Conservation (phyloP, 2,888 invertebrate species). For the Lamellibrachia satsuma region DNA sequence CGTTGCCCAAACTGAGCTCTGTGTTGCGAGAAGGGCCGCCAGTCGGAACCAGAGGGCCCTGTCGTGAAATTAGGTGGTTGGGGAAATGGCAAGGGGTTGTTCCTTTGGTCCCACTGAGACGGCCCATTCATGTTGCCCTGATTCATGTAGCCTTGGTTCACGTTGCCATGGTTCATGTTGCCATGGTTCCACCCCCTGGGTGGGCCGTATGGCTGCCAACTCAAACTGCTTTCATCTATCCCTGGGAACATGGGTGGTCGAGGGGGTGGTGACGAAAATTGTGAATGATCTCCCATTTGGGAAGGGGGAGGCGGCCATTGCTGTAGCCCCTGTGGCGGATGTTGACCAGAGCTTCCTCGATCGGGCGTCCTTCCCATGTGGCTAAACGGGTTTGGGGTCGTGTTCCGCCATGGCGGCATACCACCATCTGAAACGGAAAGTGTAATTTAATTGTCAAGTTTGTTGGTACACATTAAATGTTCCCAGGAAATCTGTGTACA, state of each 20-base stretch:
- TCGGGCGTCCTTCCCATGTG: neutral
- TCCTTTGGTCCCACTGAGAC: neutral
- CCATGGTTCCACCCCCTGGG: neutral
- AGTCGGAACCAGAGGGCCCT: neutral
- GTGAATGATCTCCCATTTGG: neutral
- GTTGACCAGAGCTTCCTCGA: neutral
- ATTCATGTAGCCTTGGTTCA: neutral
- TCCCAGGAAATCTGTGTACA: neutral
- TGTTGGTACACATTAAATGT: neutral
- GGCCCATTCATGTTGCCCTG: neutral
- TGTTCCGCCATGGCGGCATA: neutral
- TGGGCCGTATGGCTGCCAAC: neutral
- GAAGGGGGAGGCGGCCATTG: neutral
- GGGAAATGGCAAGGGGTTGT: neutral
- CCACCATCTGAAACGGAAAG: neutral
- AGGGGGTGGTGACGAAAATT: neutral
- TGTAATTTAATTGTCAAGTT: neutral
- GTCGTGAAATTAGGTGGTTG: neutral
- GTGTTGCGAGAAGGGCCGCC: neutral
- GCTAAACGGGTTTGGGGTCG: neutral
- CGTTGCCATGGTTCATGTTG: neutral
- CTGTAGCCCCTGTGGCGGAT: neutral
- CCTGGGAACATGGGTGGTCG: neutral
- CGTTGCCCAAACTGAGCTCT: slow-evolving; percentile 31
- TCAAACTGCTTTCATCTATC: neutral